A percentile compares a stretch with the other conserved stretches of the same genome.
Conservation (phyloP, 2,113 vertebrate genomes). For the Hypanus sabinus region DNA sequence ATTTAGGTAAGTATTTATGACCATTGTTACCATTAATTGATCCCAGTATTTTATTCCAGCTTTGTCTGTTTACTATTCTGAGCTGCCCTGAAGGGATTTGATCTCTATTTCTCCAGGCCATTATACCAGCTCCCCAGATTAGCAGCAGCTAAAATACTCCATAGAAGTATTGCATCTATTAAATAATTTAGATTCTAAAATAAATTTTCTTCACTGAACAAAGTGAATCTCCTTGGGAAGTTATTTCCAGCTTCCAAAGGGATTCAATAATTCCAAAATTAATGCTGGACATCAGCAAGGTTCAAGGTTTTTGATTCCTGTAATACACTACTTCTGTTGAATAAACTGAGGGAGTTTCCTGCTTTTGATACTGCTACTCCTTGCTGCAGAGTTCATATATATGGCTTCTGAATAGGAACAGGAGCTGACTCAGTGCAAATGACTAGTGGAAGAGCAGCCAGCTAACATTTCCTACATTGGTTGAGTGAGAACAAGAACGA, state of each 20-base stretch:
- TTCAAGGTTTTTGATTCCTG: neutral
- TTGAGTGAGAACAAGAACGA: too few species aligned
- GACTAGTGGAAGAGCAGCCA: neutral
- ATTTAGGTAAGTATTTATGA: too few species aligned
- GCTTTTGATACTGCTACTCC: neutral
- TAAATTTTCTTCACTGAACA: neutral
- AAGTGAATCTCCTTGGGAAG: neutral
- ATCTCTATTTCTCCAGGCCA: too few species aligned
- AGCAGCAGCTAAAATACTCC: too few species aligned
- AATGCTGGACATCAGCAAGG: neutral
- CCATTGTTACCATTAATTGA: too few species aligned
- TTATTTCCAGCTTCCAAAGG: neutral
- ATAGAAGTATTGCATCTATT: neutral
- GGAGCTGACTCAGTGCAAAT: neutral
- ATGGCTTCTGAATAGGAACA: neutral
- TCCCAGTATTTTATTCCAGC: too few species aligned
- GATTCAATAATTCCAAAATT: neutral
- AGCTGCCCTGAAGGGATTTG: too few species aligned
- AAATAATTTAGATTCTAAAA: neutral
- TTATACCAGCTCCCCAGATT: too few species aligned
- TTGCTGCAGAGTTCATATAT: neutral
- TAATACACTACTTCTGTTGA: neutral
- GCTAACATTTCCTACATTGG: neutral
- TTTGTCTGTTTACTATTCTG: too few species aligned
- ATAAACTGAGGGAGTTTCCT: neutral